Conservation (phyloP, 2,113 vertebrate genomes). For the Spea bombifrons region DNA sequence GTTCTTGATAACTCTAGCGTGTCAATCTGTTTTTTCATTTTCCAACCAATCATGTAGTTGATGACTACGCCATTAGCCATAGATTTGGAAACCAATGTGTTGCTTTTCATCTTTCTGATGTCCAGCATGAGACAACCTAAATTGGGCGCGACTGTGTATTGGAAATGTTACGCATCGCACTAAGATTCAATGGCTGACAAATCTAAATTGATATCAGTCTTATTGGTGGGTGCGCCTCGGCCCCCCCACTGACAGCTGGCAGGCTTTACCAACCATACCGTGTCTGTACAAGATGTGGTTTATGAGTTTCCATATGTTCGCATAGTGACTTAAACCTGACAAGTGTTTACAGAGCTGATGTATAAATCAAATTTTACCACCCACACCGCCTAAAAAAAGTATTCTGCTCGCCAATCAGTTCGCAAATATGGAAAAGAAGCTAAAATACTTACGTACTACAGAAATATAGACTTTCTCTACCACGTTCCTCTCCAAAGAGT, state of each 20-base stretch:
- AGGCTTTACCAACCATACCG: conserved; percentile 41
- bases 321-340: conserved; percentile 1
- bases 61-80: conserved; percentile 12
- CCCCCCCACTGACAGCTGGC: conserved; percentile 21
- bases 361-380: neutral
- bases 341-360: neutral
- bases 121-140: conserved; percentile 48
- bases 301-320: conserved; percentile 7
- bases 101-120: neutral
- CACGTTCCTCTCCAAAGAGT: too few relatives aligned
- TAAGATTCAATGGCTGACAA: conserved; percentile 22
- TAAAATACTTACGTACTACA: too few relatives aligned
- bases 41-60: conserved; percentile 27
- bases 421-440: too few relatives aligned
- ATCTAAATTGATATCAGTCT: conserved; percentile 10
- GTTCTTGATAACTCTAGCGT: conserved; percentile 52
- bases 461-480: too few relatives aligned
- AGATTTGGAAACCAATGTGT: conserved; percentile 37
- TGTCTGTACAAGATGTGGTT: neutral
- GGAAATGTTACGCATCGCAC: conserved; percentile 28
- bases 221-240: neutral
- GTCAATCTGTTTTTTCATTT: conserved; percentile 36
- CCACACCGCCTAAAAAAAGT: neutral
- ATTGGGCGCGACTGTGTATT: conserved; percentile 51
- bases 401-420: neutral